Evolutionary conservation across 2,113 vertebrate species (phyloP).

Genomic region (Tetrao urogallus): DNA sequence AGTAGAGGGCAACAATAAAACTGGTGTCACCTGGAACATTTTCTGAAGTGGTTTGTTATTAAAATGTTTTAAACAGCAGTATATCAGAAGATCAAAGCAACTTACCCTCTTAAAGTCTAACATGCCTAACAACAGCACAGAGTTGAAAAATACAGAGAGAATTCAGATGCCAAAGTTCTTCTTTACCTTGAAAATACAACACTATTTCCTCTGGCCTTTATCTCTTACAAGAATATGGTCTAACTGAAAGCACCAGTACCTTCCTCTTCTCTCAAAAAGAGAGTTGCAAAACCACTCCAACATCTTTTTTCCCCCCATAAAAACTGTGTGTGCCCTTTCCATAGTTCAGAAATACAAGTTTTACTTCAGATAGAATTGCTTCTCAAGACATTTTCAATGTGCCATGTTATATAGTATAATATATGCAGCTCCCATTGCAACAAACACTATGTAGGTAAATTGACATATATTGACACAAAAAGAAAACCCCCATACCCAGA

Average conservation of each 20-base stretch:
- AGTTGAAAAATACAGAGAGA: not conserved
- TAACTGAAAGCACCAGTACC: not conserved
- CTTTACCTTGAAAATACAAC: not conserved
- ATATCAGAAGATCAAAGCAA: not conserved
- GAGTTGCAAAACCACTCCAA: not conserved
- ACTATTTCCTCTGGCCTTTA: not conserved
- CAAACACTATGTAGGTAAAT: not conserved
- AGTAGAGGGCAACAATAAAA: not conserved
- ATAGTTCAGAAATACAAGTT: not conserved
- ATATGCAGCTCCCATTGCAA: fast-evolving
- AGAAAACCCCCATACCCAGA: fast-evolving
- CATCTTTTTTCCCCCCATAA: not conserved
- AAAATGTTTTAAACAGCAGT: not conserved
- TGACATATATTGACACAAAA: fast-evolving
- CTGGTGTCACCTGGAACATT: not conserved
- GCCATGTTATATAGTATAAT: fast-evolving
- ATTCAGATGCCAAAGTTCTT: not conserved
- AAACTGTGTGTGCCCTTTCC: not conserved
- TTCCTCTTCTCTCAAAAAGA: not conserved
- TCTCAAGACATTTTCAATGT: fast-evolving
- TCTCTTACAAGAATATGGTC: not conserved
- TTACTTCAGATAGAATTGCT: fast-evolving
- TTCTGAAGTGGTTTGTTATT: not conserved
- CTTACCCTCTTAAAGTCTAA: not conserved
- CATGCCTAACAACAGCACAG: not conserved